These are phyloP conservation scores for Antedon mediterranea DNA, from an alignment of 53 echinoderm and acorn worm genomes.

Conservation along the genomic window DNA sequence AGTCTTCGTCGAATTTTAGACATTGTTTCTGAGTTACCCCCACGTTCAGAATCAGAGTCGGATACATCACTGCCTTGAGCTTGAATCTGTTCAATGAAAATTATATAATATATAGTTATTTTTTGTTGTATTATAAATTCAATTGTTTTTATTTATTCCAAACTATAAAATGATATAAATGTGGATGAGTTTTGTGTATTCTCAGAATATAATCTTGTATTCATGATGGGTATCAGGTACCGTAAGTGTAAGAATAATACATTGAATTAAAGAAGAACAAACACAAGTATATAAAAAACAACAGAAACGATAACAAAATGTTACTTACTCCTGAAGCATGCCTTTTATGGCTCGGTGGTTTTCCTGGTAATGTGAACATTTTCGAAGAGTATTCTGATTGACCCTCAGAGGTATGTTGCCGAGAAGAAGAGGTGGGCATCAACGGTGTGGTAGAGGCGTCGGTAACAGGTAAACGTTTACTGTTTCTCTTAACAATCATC, in stretches of 20 bases:
- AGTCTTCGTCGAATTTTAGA: conserved; percentile 63
- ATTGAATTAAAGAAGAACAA: too few relatives aligned
- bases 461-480: neutral
- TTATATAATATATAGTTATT: too few relatives aligned
- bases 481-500: neutral
- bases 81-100: neutral
- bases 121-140: too few relatives aligned
- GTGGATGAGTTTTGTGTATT: too few relatives aligned
- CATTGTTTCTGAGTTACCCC: conserved; percentile 38
- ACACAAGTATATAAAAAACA: too few relatives aligned
- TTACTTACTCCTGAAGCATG: neutral
- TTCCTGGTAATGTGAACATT: neutral
- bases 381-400: neutral
- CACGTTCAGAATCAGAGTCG: conserved; percentile 78
- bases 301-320: too few relatives aligned
- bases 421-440: neutral
- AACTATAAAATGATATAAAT: too few relatives aligned
- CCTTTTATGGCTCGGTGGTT: neutral
- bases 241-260: too few relatives aligned
- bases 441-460: neutral
- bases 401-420: neutral
- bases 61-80: conserved; percentile 44
- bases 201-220: too few relatives aligned
- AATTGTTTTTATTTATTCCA: too few relatives aligned
- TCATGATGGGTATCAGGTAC: too few relatives aligned